These are phyloP conservation scores for Drosophila phalerata DNA, from an alignment of 2,888 invertebrate genomes.

Conservation along the genomic window DNA sequence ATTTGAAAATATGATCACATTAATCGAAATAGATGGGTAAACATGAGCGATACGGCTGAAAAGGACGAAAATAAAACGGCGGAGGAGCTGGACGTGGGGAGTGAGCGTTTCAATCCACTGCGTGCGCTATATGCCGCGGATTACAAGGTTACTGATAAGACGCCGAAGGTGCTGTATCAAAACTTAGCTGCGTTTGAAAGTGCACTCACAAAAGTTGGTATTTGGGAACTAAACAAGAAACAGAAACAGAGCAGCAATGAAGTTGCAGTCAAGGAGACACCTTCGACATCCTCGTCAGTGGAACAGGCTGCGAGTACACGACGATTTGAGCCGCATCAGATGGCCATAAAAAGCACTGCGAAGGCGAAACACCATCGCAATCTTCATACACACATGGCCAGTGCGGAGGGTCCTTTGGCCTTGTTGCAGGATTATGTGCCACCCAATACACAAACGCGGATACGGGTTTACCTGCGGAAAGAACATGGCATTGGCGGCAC, in stretches of 20 bases:
- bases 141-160: conserved; percentile 86
- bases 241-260: conserved; percentile 42
- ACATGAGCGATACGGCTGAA: conserved; percentile 19
- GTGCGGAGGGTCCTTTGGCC: conserved; percentile 89
- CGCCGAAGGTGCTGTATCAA: conserved; percentile 89
- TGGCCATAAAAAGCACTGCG: conserved; percentile 68
- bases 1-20: conserved; percentile 8
- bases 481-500: conserved; percentile 91
- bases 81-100: conserved; percentile 86
- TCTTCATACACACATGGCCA: conserved; percentile 84
- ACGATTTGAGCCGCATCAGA: conserved; percentile 86
- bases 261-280: neutral
- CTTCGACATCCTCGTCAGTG: neutral
- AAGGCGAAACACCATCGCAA: conserved; percentile 83
- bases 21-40: neutral
- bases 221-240: conserved; percentile 73
- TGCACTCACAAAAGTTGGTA: conserved; percentile 83
- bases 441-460: conserved; percentile 30
- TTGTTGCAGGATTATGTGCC: conserved; percentile 87
- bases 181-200: conserved; percentile 89
- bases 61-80: neutral
- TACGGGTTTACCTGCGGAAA: conserved; percentile 88
- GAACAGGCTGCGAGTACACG: conserved; percentile 52
- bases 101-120: conserved; percentile 89
- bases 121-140: conserved; percentile 89